These are phyloP conservation scores for Electrophaes corylata DNA, from an alignment of 2,888 invertebrate genomes.

Conservation along the genomic window DNA sequence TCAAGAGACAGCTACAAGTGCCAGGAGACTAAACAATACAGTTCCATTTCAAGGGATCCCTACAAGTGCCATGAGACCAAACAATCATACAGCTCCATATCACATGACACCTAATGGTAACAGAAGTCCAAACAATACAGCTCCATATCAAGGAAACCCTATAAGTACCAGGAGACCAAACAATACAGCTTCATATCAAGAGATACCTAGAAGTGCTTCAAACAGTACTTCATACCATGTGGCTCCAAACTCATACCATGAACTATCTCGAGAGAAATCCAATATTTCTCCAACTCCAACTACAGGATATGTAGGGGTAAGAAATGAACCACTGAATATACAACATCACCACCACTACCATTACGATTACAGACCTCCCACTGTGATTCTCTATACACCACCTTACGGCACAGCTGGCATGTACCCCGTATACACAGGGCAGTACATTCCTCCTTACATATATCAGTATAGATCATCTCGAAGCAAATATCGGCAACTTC, in stretches of 20 bases:
- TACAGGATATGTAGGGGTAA: background rate
- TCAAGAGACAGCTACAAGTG: too few species aligned
- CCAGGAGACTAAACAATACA: too few species aligned
- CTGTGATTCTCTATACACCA: constrained; percentile 7
- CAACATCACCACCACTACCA: constrained; percentile 2
- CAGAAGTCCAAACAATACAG: background rate
- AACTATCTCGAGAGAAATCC: too few species aligned
- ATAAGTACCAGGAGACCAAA: background rate
- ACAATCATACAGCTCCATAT: too few species aligned
- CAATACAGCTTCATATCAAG: too few species aligned
- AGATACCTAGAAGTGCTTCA: background rate
- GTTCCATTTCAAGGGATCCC: too few species aligned
- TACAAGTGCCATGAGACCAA: too few species aligned
- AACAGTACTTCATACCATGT: background rate
- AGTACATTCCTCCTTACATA: constrained; percentile 13
- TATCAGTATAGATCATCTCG: constrained; percentile 14
- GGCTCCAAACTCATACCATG: too few species aligned
- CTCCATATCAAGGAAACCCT: background rate
- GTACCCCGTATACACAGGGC: constrained; percentile 18
- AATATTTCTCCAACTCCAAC: background rate
- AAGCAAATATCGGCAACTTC: constrained; percentile 13
- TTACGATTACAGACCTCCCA: constrained; percentile 15
- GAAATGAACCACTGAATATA: background rate
- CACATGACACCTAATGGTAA: background rate
- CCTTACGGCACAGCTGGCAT: background rate